A percentile compares a stretch with the other conserved stretches of the same genome.
phyloP scores from a whole-genome alignment of 2,888 invertebrate genomes.

The Drosophila longiperda region DNA sequence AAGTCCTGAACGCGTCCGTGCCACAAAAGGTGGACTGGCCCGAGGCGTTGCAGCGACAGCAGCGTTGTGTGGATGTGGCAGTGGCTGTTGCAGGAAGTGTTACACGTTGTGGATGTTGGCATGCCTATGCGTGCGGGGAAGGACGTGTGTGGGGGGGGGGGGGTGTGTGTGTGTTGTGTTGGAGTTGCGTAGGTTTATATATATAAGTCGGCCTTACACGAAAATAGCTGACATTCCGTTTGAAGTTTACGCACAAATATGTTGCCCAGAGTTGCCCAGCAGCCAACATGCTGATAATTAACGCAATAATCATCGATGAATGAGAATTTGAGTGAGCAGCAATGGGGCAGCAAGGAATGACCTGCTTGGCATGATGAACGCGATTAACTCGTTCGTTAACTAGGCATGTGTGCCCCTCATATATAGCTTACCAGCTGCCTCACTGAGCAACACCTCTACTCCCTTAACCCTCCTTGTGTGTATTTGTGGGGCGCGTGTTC shows the following conservation, averaged over 20 bases:
- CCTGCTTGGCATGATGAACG: conserved; percentile 70
- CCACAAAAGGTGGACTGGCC: conserved; percentile 20
- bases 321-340: conserved; percentile 52
- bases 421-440: conserved; percentile 28
- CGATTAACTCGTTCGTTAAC: conserved; percentile 66
- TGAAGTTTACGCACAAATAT: conserved; percentile 81
- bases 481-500: conserved; percentile 67
- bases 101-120: conserved; percentile 31
- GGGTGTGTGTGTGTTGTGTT: no score
- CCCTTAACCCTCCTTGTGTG: not conserved
- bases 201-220: conserved; percentile 54
- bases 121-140: conserved; percentile 34
- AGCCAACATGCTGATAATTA: conserved; percentile 73
- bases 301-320: conserved; percentile 82
- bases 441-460: conserved; percentile 3
- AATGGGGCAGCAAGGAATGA: conserved; percentile 31
- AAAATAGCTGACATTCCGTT: conserved; percentile 80
- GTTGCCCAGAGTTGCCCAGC: conserved; percentile 38
- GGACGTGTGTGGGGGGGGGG: not conserved
- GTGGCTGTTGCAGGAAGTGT: conserved; percentile 23
- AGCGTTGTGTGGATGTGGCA: not conserved
- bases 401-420: conserved; percentile 29
- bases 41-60: conserved; percentile 15
- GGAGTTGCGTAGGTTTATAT: conserved; percentile 23
- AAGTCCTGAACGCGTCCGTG: conserved; percentile 18